Conservation (phyloP, 92 coral and sea anemone species). For the Palythoa heliodiscus region DNA sequence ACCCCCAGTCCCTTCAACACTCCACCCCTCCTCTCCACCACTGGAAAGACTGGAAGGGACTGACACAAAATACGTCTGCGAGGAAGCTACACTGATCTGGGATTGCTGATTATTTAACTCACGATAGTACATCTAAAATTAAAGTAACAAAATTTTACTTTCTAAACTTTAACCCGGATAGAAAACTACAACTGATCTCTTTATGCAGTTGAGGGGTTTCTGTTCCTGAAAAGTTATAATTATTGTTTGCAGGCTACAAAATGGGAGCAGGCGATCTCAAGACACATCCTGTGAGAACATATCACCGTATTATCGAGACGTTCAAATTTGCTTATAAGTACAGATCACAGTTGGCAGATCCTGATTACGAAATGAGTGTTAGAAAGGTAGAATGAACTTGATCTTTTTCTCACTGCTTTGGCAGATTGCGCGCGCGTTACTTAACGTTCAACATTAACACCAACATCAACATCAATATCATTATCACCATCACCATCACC, state of each 20-base stretch:
- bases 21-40: no score
- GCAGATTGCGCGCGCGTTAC: no score
- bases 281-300: conserved; percentile 85
- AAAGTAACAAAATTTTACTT: no score
- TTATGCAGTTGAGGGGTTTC: background rate
- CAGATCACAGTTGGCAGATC: conserved; percentile 65
- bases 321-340: conserved; percentile 91
- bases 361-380: conserved; percentile 82
- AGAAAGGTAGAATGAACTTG: conserved; percentile 47
- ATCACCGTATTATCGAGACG: conserved; percentile 95
- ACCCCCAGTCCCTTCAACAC: no score
- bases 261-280: conserved; percentile 75
- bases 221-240: background rate
- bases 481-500: background rate
- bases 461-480: background rate
- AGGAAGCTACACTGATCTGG: no score
- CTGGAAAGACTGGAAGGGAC: no score
- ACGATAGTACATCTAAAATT: no score
- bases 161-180: no score
- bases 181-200: background rate
- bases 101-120: no score
- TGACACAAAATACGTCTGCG: no score
- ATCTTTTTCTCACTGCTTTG: background rate
- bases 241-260: conserved; percentile 67
- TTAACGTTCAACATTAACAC: background rate